phyloP scores from a whole-genome alignment of 2,888 invertebrate genomes.

The Luperina nickerlii region DNA sequence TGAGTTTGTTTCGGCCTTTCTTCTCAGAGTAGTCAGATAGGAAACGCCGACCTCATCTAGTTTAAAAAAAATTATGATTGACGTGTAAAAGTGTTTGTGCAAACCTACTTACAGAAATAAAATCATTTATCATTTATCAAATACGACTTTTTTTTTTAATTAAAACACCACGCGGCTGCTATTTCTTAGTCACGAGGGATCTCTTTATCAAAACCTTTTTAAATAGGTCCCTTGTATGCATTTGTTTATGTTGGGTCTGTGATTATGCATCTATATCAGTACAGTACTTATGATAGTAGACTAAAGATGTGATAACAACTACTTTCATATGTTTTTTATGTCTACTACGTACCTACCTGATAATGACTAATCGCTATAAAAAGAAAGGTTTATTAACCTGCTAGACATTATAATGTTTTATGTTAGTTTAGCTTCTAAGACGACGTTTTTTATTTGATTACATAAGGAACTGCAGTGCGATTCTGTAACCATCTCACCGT shows the following conservation, averaged over 20 bases:
- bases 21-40: too few species aligned
- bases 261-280: not conserved
- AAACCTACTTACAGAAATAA: too few species aligned
- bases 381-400: conserved; percentile 15
- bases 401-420: not conserved
- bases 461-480: not conserved
- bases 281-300: conserved; percentile 7
- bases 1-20: too few species aligned
- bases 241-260: not conserved
- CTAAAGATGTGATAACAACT: conserved; percentile 22
- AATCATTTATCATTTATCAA: too few species aligned
- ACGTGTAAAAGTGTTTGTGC: too few species aligned
- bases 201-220: too few species aligned
- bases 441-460: conserved; percentile 11
- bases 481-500: too few species aligned
- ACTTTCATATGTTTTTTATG: conserved; percentile 17
- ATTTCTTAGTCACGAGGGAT: too few species aligned
- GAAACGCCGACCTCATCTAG: too few species aligned
- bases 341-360: not conserved
- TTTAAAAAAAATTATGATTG: too few species aligned
- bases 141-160: too few species aligned
- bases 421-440: conserved; percentile 1
- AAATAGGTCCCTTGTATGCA: not conserved
- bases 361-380: conserved; percentile 14
- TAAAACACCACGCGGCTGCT: too few species aligned